Evolutionary conservation across 2,888 invertebrate genomes (phyloP), one percentile per base, ranked within the genome.

Genomic region (Petrolisthes manimaculis): DNA sequence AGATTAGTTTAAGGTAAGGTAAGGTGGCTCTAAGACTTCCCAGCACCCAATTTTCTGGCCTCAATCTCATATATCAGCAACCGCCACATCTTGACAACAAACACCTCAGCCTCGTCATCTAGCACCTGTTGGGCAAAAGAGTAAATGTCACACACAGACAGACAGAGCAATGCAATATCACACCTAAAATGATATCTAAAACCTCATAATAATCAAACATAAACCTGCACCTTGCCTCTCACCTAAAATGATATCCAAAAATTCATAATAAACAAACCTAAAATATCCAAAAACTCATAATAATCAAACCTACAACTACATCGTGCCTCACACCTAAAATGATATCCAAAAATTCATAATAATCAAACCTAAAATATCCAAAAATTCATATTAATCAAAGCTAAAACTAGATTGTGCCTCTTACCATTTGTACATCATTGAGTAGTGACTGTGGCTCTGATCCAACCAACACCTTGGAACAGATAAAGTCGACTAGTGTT

Each of bases 11-110:
- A n/a, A n/a, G 71, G 21, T 14, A n/a, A 24, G 24, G 56, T 51
- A 14, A 83, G n/a, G n/a, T 37, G 18, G 53, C 14, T 71, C 86
- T 90, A 90, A 9, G 90, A 85, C 24, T 90, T 90, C 4, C 51
- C 79, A n/a, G 77, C 71, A 18, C 98, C 98, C 93, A 97, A 95
- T 93, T 98, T 98, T 94, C 99, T 99, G 88, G 99, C 98, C 95
- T 99, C 99, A 92, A 99, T 97, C 95, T 99, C 99, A 94, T 99
- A 99, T 92, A 99, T 99, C 91, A 99, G 95, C 92, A 99, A 95
- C 92, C 99, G 95, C 99, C 99, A 99, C 98, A 99, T 98, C 95
- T 99, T 99, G 91, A 99, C 98, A 92, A 99, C 99, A 94, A 99
- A 99, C 92, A 99, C 98, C 94, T 99, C 99, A 4, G 99, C 99